Percentiles rank a stretch among this genome's conserved stretches.
These are phyloP conservation scores for Embiotoca jacksoni DNA, from an alignment of 2,113 vertebrate genomes.

Conservation along the genomic window DNA sequence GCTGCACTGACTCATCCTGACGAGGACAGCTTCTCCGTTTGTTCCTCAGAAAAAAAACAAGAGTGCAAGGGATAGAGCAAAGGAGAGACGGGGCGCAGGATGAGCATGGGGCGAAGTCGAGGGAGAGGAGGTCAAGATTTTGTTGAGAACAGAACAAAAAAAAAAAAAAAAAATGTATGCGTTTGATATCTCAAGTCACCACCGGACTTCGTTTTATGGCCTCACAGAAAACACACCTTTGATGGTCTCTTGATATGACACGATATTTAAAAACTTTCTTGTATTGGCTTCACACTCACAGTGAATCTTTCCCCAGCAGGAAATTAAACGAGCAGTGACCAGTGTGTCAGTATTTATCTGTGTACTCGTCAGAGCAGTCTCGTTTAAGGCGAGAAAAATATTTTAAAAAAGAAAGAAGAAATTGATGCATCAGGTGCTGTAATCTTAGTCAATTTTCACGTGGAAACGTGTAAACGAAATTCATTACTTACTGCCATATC, in stretches of 20 bases:
- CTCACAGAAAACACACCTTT: conserved; percentile 15
- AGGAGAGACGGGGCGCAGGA: neutral
- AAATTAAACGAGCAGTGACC: conserved; percentile 62
- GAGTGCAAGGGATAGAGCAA: conserved; percentile 17
- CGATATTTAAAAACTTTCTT: neutral
- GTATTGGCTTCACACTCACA: conserved; percentile 22
- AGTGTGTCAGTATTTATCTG: conserved; percentile 42
- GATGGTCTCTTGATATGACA: conserved; percentile 34
- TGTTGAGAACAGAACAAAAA: conserved; percentile 13
- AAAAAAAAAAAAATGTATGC: conserved; percentile 21
- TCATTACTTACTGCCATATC: neutral
- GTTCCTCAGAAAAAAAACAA: conserved; percentile 49
- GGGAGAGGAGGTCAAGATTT: conserved; percentile 51
- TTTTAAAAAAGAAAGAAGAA: neutral
- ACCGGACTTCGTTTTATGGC: conserved; percentile 24
- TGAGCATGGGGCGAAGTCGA: conserved; percentile 26
- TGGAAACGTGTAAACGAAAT: conserved; percentile 1
- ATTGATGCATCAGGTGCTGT: neutral
- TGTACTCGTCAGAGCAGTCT: conserved; percentile 11
- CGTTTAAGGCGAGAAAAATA: conserved; percentile 15
- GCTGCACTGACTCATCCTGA: conserved; percentile 79
- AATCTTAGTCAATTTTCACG: conserved; percentile 3
- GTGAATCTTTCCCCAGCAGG: conserved; percentile 51
- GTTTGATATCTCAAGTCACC: conserved; percentile 50
- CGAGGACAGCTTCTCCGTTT: conserved; percentile 73